A percentile compares a stretch with the other conserved stretches of the same genome.
phyloP scores from a whole-genome alignment of 2,888 invertebrate genomes.

The Stomorhina lunata region DNA sequence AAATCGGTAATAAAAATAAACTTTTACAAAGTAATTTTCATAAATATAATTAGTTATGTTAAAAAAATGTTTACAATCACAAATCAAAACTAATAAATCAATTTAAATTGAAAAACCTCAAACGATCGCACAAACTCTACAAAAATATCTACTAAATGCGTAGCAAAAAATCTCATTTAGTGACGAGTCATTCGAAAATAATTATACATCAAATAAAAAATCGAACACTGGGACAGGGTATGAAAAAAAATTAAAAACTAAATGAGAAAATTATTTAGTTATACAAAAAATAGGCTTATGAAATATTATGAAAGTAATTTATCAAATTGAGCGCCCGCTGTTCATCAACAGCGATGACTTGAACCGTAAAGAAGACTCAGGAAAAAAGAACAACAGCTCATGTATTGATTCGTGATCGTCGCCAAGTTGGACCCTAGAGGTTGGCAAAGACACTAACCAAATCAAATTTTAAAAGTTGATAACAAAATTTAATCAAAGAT shows the following conservation, averaged over 20 bases:
- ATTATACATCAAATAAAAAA: conserved; percentile 57
- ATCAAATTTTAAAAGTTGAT: conserved; percentile 38
- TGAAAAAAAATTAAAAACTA: neutral
- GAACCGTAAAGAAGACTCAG: conserved; percentile 10
- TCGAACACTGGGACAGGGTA: conserved; percentile 38
- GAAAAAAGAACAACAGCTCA: conserved; percentile 18
- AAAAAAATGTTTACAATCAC: neutral
- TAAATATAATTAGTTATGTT: conserved; percentile 4
- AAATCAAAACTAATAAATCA: conserved; percentile 29
- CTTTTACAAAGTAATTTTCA: neutral
- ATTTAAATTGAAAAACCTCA: neutral
- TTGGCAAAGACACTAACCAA: conserved; percentile 50
- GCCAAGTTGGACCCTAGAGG: conserved; percentile 55
- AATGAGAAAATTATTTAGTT: conserved; percentile 12
- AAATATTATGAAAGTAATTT: conserved; percentile 62
- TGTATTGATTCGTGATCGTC: conserved; percentile 64
- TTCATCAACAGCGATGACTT: conserved; percentile 52
- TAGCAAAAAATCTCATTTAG: conserved; percentile 22
- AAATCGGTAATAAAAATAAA: neutral
- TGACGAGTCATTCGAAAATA: conserved; percentile 62
- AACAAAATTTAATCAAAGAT: conserved; percentile 64
- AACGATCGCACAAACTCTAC: conserved; percentile 32
- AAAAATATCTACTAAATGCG: too few relatives aligned
- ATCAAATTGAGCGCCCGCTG: conserved; percentile 64
- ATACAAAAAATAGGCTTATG: conserved; percentile 44